Conservation (phyloP, 1,140 invertebrate genomes). For the Hestina assimilis region DNA sequence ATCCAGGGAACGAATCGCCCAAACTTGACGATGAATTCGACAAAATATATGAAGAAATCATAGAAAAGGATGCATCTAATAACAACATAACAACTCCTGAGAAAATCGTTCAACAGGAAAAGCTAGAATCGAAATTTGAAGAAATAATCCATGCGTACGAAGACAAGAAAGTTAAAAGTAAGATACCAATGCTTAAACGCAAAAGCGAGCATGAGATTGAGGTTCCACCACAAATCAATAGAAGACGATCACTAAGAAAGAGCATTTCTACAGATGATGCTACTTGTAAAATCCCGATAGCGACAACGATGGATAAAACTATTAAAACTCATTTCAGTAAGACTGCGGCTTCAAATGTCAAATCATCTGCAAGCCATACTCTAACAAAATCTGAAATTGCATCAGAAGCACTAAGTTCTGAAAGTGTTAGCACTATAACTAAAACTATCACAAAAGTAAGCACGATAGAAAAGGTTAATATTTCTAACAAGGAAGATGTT, state of each 20-base stretch:
- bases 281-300: constrained; percentile 2
- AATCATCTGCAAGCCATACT: neutral
- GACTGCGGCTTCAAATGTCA: neutral
- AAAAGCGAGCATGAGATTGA: constrained; percentile 49
- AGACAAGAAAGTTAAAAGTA: constrained; percentile 44
- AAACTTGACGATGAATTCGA: constrained; percentile 62
- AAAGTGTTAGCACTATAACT: neutral
- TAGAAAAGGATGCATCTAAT: constrained; percentile 19
- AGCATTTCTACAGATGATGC: constrained; percentile 22
- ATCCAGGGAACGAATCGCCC: constrained; percentile 1
- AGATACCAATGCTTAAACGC: constrained; percentile 56
- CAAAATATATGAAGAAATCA: constrained; percentile 59
- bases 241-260: constrained; percentile 24
- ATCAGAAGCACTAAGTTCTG: neutral
- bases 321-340: neutral
- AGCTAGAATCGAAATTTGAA: constrained; percentile 57
- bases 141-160: constrained; percentile 67
- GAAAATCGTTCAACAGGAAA: constrained; percentile 44
- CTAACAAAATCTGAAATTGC: constrained; percentile 1
- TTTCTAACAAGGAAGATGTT: neutral
- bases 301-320: constrained; percentile 5
- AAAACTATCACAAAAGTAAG: constrained; percentile 4
- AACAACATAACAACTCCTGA: constrained; percentile 7
- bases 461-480: neutral
- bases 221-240: constrained; percentile 13